Evolutionary conservation across 2,113 vertebrate species (phyloP).

Genomic region (Microtus oregoni): DNA sequence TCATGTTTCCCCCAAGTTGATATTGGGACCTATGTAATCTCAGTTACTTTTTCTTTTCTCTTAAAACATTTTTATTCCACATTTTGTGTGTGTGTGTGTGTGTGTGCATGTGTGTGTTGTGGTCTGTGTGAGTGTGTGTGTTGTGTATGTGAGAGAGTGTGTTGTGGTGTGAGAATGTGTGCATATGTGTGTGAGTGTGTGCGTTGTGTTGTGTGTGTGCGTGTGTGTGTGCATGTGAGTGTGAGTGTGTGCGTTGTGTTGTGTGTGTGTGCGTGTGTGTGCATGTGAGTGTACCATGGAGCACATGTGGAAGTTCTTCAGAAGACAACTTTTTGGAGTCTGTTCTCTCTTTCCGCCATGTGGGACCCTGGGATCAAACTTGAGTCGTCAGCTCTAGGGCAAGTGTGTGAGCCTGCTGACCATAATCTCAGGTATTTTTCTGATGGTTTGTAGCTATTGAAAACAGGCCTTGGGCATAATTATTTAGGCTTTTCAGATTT

Average conservation of each 20-base stretch:
- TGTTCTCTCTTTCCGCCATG: background rate
- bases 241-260: background rate
- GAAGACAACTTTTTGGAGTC: background rate
- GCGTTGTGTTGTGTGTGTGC: background rate
- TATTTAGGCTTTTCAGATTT: conserved; percentile 23
- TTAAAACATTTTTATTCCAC: background rate
- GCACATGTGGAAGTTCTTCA: background rate
- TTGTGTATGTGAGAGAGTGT: too few species aligned
- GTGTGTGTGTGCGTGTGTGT: background rate
- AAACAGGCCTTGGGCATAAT: conserved; percentile 19
- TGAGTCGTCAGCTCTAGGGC: background rate
- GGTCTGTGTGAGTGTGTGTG: too few species aligned
- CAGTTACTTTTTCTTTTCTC: background rate
- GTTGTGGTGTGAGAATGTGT: background rate
- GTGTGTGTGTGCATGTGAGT: background rate
- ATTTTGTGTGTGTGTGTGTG: background rate
- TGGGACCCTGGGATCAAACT: background rate
- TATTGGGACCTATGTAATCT: background rate
- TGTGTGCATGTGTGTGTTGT: background rate
- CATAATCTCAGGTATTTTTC: conserved; percentile 33
- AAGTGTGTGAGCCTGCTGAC: background rate
- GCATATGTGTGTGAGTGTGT: too few species aligned
- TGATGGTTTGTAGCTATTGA: background rate
- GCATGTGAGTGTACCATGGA: background rate
- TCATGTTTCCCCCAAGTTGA: conserved; percentile 9